A percentile compares a stretch with the other conserved stretches of the same genome.
Evolutionary conservation across 1,140 invertebrate genomes (phyloP).

Genomic region (Gonatopus flavifemur): DNA sequence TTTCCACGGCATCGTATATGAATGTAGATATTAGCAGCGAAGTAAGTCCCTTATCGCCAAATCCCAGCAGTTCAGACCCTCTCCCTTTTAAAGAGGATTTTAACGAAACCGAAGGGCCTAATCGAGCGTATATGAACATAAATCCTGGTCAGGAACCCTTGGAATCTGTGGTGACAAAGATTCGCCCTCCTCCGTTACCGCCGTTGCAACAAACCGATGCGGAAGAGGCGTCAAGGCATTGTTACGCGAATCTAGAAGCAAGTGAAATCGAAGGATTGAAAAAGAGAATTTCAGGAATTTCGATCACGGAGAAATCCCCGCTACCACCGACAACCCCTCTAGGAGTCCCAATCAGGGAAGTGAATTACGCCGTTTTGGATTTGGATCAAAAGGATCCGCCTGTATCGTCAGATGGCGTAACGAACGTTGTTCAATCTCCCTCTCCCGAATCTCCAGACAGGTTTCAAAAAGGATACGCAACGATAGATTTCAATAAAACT

Average conservation of each 20-base stretch:
- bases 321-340: slow-evolving; percentile 56
- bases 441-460: slow-evolving; percentile 62
- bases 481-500: slow-evolving; percentile 92
- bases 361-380: slow-evolving; percentile 79
- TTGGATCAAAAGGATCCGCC: slow-evolving; percentile 59
- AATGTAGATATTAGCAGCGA: slow-evolving; percentile 49
- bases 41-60: slow-evolving; percentile 41
- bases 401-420: slow-evolving; percentile 21
- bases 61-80: slow-evolving; percentile 32
- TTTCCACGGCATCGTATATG: slow-evolving; percentile 46
- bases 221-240: slow-evolving; percentile 55
- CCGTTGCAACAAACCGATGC: slow-evolving; percentile 28
- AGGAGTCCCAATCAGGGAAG: slow-evolving; percentile 58
- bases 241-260: slow-evolving; percentile 69
- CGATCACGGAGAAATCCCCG: slow-evolving; percentile 53
- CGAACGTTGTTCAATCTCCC: slow-evolving; percentile 38
- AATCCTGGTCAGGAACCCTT: slow-evolving; percentile 52
- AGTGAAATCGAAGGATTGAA: slow-evolving; percentile 61
- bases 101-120: slow-evolving; percentile 14
- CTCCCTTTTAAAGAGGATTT: slow-evolving; percentile 31
- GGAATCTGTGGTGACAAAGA: slow-evolving; percentile 8
- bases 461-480: slow-evolving; percentile 78
- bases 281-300: slow-evolving; percentile 43
- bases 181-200: slow-evolving; percentile 33
- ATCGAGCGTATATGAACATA: slow-evolving; percentile 70